Percentiles rank a stretch among this genome's conserved stretches.
These are phyloP conservation scores for Achlya flavicornis DNA, from an alignment of 2,888 invertebrate species.

Conservation along the genomic window DNA sequence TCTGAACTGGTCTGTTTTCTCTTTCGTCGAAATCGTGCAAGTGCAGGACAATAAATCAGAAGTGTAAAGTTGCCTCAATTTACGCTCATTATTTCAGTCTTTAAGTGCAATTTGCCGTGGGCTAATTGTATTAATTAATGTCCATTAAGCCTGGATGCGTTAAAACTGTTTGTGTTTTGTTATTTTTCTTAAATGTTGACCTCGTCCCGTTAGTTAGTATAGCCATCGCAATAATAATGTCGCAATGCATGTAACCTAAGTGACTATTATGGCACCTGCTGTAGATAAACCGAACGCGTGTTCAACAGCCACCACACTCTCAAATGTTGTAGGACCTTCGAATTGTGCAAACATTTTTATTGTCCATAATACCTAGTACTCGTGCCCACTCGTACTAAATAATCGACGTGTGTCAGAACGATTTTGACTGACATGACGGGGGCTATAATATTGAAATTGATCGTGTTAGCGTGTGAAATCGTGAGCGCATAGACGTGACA, in stretches of 20 bases:
- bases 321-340: slow-evolving; percentile 1
- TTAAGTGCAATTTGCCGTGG: slow-evolving; percentile 79
- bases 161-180: slow-evolving; percentile 61
- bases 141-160: slow-evolving; percentile 76
- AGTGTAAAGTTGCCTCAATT: slow-evolving; percentile 83
- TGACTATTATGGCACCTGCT: slow-evolving; percentile 1
- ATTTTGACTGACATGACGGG: slow-evolving; percentile 9
- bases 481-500: slow-evolving; percentile 8
- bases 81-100: slow-evolving; percentile 80
- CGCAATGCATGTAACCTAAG: slow-evolving; percentile 12
- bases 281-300: neutral
- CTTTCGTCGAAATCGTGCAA: slow-evolving; percentile 81
- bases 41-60: slow-evolving; percentile 82
- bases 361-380: neutral
- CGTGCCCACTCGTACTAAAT: neutral
- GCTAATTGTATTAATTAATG: slow-evolving; percentile 83
- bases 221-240: slow-evolving; percentile 29
- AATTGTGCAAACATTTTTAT: neutral
- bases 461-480: slow-evolving; percentile 10
- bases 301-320: neutral
- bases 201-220: slow-evolving; percentile 41
- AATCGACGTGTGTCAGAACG: neutral
- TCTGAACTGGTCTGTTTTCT: slow-evolving; percentile 80
- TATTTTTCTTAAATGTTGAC: slow-evolving; percentile 56
- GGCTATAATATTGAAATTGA: slow-evolving; percentile 6